Evolutionary conservation across 2,888 invertebrate species (phyloP), one percentile per base, ranked within the genome.

Genomic region (Notodonta dromedarius): DNA sequence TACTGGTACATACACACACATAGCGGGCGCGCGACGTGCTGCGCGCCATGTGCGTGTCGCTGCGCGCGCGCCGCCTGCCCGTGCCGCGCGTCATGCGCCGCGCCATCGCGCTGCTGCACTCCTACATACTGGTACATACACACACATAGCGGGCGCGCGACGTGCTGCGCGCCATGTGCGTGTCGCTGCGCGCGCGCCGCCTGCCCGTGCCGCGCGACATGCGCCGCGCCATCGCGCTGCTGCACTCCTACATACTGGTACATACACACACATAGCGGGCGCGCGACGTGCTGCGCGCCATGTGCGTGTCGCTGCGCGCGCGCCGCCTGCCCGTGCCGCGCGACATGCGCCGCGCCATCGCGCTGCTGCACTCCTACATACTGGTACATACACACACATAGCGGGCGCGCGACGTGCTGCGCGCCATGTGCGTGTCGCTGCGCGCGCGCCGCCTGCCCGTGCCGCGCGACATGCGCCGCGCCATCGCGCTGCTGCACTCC

Each of bases 401-500:
- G 98, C 99, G 0, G 79, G 99, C 99, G n/a, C 98, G 99, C 64
- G 98, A 98, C 90, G 96, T 99, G 59, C 91, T 99, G n/a, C 98
- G 98, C 79, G 96, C 97, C 58, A 98, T 98, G 98, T 97, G 96
- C 86, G 97, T 96, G 76, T 96, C 98, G 80, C 88, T 99, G 77
- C 96, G 96, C 63, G 95, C 96, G 62, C 96, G 98, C 77, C 95
- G 96, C 65, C 96, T 98, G 73, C 95, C 96, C 66, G 96, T 98
- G 67, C 98, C 99, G 4, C 93, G 96, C 11, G 99, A 99, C 88
- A 97, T 99, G 97, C 95, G 96, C 46, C 95, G 96, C 67, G 97
- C 97, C 84, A 94, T 98, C 67, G 96, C 97, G 89, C 89, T 98
- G 50, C 94, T 99, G 64, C 99, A 99, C 93, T 98, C 98, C 48